A percentile compares a stretch with the other conserved stretches of the same genome.
Evolutionary conservation across 2,113 vertebrate species (phyloP).

Genomic region (Gymnogyps californianus): DNA sequence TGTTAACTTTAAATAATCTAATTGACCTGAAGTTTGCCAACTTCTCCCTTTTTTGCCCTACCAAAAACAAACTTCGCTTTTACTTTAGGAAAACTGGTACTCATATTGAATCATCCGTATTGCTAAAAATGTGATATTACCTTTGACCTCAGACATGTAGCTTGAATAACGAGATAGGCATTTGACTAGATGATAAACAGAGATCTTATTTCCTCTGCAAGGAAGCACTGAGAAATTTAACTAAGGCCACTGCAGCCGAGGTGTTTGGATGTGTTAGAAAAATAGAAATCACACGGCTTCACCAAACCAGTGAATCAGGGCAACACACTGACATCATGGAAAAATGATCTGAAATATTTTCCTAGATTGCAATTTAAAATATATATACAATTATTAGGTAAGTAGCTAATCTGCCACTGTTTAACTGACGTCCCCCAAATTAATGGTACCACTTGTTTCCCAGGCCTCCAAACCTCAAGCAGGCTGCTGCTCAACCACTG

Average conservation of each 20-base stretch:
- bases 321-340: neutral
- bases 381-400: neutral
- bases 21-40: neutral
- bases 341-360: neutral
- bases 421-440: neutral
- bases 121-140: neutral
- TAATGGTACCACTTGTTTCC: accelerated
- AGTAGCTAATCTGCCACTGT: neutral
- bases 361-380: neutral
- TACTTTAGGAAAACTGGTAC: neutral
- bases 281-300: neutral
- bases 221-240: neutral
- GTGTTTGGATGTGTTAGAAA: neutral
- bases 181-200: neutral
- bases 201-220: conserved; percentile 13
- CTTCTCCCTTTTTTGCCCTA: neutral
- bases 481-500: neutral
- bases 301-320: no score
- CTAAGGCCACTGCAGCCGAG: neutral
- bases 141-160: neutral
- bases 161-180: neutral
- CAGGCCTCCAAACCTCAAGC: neutral
- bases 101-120: neutral
- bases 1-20: neutral
- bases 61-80: neutral